Percentiles rank a stretch among this genome's conserved stretches.
Evolutionary conservation across 2,113 vertebrate genomes (phyloP).

Genomic region (Astatoreochromis straeleni): DNA sequence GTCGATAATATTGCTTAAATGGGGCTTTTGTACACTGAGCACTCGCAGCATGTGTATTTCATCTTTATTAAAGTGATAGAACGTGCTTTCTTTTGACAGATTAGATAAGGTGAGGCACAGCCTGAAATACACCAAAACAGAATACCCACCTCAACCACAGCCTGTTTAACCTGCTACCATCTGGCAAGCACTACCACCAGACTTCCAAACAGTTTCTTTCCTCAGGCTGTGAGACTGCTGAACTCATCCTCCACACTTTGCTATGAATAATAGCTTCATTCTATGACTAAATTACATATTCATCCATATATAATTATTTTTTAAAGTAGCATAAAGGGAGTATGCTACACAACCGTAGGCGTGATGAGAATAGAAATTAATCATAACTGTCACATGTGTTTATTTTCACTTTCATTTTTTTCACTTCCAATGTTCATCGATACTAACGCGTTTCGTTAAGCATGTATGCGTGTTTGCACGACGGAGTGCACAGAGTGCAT

Average conservation of each 20-base stretch:
- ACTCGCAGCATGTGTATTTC: background rate
- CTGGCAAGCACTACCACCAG: background rate
- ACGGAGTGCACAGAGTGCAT: background rate
- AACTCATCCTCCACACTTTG: background rate
- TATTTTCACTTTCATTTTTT: background rate
- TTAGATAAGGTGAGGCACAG: background rate
- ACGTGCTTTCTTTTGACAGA: background rate
- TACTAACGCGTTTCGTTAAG: background rate
- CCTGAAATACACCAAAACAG: background rate
- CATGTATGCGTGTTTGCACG: rapidly evolving
- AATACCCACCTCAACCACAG: background rate
- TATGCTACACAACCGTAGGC: background rate
- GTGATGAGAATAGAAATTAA: background rate
- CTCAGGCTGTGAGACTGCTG: background rate
- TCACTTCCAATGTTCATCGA: background rate
- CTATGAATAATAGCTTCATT: background rate
- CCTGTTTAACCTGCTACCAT: background rate
- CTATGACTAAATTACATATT: background rate
- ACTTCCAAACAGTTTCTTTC: background rate
- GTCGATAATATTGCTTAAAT: background rate
- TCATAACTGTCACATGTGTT: background rate
- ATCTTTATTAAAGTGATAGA: background rate
- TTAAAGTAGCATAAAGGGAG: background rate
- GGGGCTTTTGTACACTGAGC: background rate
- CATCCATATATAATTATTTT: background rate